A percentile compares a stretch with the other conserved stretches of the same genome.
Evolutionary conservation across 1,140 invertebrate species (phyloP).

Genomic region (Drosophila sp.): DNA sequence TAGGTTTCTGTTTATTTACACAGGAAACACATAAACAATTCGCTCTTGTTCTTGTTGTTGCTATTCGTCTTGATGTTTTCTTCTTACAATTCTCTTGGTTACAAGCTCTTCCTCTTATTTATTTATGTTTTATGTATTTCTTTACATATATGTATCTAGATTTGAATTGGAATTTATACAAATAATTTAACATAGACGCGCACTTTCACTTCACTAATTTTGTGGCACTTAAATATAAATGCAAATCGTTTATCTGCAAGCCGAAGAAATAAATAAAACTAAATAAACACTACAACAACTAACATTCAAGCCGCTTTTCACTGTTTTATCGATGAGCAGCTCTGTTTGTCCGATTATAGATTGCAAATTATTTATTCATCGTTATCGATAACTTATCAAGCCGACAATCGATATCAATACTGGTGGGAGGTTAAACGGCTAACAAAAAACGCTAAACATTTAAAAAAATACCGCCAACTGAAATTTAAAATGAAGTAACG

Average conservation of each 20-base stretch:
- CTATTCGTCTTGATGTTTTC: slow-evolving; percentile 8
- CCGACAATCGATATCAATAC: neutral
- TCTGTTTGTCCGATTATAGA: neutral
- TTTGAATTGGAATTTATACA: neutral
- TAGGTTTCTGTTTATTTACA: slow-evolving; percentile 46
- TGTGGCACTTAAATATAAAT: neutral
- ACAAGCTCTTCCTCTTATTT: neutral
- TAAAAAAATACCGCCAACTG: no score
- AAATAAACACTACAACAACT: slow-evolving; percentile 6
- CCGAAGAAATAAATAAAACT: slow-evolving; percentile 9
- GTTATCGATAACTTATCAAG: neutral
- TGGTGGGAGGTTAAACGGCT: neutral
- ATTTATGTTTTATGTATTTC: neutral
- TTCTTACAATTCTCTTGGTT: slow-evolving; percentile 41
- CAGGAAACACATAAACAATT: slow-evolving; percentile 49
- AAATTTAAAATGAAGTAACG: no score
- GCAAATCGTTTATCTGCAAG: neutral
- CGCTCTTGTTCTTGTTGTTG: slow-evolving; percentile 15
- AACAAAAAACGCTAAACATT: neutral
- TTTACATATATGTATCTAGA: slow-evolving; percentile 1
- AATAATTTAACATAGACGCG: neutral
- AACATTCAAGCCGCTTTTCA: slow-evolving; percentile 6
- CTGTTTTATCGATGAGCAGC: slow-evolving; percentile 1
- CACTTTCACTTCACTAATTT: slow-evolving; percentile 2
- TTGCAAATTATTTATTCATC: neutral